Percentiles rank a stretch among this genome's conserved stretches.
Conservation (phyloP, 2,888 invertebrate genomes). For the Volucella inflata region DNA sequence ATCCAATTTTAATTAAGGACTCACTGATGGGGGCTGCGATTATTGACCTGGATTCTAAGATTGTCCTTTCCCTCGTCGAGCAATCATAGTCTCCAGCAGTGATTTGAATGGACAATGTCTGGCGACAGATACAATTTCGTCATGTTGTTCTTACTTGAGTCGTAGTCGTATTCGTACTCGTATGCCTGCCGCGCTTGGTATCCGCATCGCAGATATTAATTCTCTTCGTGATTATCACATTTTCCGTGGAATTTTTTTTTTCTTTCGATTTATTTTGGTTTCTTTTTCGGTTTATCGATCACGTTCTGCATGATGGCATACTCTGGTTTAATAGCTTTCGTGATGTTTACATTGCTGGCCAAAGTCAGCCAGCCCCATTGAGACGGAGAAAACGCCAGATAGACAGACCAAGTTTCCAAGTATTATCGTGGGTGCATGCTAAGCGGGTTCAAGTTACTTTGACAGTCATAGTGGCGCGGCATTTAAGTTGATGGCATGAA, state of each 20-base stretch:
- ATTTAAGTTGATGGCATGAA: too few relatives aligned
- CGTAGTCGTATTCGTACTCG: not conserved
- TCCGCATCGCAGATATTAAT: not conserved
- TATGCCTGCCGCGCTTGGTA: too few relatives aligned
- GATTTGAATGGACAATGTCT: not conserved
- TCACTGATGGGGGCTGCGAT: not conserved
- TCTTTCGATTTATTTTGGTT: constrained; percentile 1
- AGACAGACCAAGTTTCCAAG: too few relatives aligned
- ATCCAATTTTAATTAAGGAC: constrained; percentile 39
- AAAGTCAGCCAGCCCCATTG: too few relatives aligned
- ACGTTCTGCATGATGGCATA: constrained; percentile 51
- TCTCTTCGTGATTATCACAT: constrained; percentile 55
- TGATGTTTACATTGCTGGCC: constrained; percentile 59
- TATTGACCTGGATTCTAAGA: constrained; percentile 9
- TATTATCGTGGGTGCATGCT: constrained; percentile 39
- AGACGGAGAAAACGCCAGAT: too few relatives aligned
- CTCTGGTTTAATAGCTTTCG: constrained; percentile 64
- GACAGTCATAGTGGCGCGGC: not conserved
- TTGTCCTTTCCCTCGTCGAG: not conserved
- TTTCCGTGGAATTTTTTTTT: constrained; percentile 13
- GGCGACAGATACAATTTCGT: constrained; percentile 10
- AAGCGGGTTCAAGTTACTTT: constrained; percentile 17
- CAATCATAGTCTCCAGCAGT: not conserved
- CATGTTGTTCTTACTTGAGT: not conserved
- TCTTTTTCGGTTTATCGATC: constrained; percentile 39